phyloP scores from a whole-genome alignment of 2,888 invertebrate genomes.

The Eutolmus rufibarbis region DNA sequence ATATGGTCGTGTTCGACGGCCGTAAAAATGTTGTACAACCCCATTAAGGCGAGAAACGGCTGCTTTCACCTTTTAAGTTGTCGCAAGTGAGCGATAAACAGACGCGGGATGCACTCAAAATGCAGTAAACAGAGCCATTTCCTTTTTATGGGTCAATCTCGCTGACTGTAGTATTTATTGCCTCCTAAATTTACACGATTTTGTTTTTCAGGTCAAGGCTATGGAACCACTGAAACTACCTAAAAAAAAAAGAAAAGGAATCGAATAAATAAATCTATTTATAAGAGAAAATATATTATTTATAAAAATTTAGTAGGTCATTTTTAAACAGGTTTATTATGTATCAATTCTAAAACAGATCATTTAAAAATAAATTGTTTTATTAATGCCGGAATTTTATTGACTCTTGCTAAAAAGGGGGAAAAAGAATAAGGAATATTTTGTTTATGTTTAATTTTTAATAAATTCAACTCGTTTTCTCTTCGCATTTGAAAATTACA shows the following conservation, averaged over 20 bases:
- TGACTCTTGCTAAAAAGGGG: no score
- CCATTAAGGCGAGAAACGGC: background rate
- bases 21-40: constrained; percentile 1
- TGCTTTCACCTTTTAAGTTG: constrained; percentile 17
- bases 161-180: background rate
- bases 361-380: no score
- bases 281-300: no score
- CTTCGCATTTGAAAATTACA: no score
- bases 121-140: background rate
- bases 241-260: background rate
- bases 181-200: background rate
- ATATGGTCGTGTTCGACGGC: background rate
- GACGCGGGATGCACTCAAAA: background rate
- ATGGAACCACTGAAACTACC: background rate
- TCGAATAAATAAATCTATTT: no score
- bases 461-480: no score
- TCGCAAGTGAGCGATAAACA: background rate
- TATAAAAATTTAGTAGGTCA: no score
- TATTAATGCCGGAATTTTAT: no score
- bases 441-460: no score
- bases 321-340: no score
- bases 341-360: no score
- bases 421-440: no score
- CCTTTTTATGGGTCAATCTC: background rate
- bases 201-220: background rate